Evolutionary conservation across 2,113 vertebrate genomes (phyloP).

Genomic region (Austrofundulus limnaeus): DNA sequence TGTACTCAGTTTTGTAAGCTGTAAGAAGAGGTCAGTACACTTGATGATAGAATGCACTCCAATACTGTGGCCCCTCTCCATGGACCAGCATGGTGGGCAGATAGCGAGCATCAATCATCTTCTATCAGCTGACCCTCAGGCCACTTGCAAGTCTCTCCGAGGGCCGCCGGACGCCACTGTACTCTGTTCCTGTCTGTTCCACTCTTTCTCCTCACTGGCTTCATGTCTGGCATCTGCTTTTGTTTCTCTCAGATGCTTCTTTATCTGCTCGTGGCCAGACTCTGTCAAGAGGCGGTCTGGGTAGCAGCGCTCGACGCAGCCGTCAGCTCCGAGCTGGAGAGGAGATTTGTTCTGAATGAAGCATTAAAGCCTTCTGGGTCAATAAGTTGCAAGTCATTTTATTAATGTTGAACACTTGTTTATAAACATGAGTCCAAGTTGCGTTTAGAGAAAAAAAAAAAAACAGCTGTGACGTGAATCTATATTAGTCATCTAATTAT

Average conservation of each 20-base stretch:
- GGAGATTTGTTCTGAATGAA: conserved; percentile 32
- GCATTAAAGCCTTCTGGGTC: conserved; percentile 4
- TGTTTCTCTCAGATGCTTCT: conserved; percentile 38
- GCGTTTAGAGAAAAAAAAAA: background rate
- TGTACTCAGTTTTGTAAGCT: conserved; percentile 1
- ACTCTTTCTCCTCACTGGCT: conserved; percentile 22
- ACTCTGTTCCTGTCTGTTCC: conserved; percentile 53
- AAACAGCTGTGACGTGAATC: background rate
- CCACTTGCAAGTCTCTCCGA: conserved; percentile 23
- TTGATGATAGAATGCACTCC: conserved; percentile 43
- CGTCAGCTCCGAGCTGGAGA: conserved; percentile 7
- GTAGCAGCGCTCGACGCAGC: conserved; percentile 15
- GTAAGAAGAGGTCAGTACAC: conserved; percentile 50
- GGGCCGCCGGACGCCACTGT: conserved; percentile 28
- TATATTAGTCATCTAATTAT: background rate
- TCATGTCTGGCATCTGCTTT: conserved; percentile 4
- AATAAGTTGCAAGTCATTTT: conserved; percentile 22
- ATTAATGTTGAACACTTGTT: conserved; percentile 10
- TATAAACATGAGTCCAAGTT: conserved; percentile 3
- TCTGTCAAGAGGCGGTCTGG: conserved; percentile 17
- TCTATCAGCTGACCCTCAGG: conserved; percentile 63
- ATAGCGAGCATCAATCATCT: conserved; percentile 65
- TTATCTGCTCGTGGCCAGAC: conserved; percentile 45
- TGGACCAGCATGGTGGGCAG: conserved; percentile 28
- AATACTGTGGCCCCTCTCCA: conserved; percentile 29